Evolutionary conservation across 2,888 invertebrate species (phyloP).

Genomic region (Melieria omissa): DNA sequence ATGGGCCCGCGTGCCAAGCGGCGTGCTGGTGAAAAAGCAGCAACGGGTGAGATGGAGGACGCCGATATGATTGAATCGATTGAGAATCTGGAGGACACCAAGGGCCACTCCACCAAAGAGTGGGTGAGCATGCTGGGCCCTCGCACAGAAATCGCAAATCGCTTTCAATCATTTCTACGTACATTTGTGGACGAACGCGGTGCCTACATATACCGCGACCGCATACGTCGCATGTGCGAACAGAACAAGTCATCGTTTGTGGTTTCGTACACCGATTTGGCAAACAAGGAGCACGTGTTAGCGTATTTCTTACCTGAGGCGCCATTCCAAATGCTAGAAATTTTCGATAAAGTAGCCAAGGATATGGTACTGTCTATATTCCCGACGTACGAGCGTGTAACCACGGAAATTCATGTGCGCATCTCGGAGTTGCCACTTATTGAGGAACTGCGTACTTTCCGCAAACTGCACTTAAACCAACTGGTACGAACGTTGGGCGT

Average conservation of each 20-base stretch:
- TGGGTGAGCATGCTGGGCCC: constrained; percentile 98
- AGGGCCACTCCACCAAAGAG: constrained; percentile 92
- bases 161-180: constrained; percentile 91
- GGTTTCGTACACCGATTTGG: constrained; percentile 92
- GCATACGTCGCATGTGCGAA: constrained; percentile 95
- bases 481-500: constrained; percentile 94
- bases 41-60: constrained; percentile 81
- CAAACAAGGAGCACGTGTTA: constrained; percentile 89
- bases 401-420: constrained; percentile 92
- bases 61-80: constrained; percentile 93
- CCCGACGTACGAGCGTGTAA: constrained; percentile 95
- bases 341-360: constrained; percentile 95
- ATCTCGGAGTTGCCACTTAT: constrained; percentile 95
- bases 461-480: constrained; percentile 91
- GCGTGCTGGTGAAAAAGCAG: constrained; percentile 88
- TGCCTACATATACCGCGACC: constrained; percentile 89
- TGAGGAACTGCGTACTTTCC: constrained; percentile 93
- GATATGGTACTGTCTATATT: constrained; percentile 93
- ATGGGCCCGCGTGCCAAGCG: constrained; percentile 76
- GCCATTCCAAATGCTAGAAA: constrained; percentile 95
- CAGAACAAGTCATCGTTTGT: constrained; percentile 89
- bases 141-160: constrained; percentile 93
- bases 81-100: constrained; percentile 97
- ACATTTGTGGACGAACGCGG: constrained; percentile 89
- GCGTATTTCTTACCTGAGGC: constrained; percentile 98